Evolutionary conservation across 2,888 invertebrate species (phyloP).

Genomic region (Mantis religiosa): DNA sequence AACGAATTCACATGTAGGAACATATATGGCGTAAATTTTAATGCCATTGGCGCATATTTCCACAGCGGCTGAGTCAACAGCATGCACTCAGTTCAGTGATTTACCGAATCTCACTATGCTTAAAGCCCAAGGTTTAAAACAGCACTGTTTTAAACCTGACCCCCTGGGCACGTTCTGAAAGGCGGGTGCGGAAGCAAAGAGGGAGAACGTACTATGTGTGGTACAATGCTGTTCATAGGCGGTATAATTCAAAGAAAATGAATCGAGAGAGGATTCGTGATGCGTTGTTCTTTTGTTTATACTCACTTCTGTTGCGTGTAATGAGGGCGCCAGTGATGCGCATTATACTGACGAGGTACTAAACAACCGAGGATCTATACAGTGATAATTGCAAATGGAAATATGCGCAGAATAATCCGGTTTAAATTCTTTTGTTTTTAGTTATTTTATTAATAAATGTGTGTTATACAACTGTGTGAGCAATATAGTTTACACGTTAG

Average conservation of each 20-base stretch:
- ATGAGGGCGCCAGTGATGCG: neutral
- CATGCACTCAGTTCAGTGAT: neutral
- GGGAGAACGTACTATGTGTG: too few species aligned
- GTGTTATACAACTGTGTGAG: too few species aligned
- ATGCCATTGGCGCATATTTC: neutral
- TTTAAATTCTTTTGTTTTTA: too few species aligned
- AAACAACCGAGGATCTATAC: too few species aligned
- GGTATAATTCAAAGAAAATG: neutral
- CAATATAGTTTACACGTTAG: too few species aligned
- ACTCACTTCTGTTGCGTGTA: neutral
- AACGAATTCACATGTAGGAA: too few species aligned
- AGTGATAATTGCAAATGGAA: too few species aligned
- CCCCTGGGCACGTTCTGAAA: neutral
- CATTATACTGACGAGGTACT: neutral
- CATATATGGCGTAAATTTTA: neutral
- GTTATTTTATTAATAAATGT: too few species aligned
- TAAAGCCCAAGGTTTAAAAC: neutral
- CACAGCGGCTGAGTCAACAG: neutral
- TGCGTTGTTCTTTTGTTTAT: neutral
- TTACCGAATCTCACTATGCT: neutral
- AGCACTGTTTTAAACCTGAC: neutral
- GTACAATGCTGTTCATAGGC: neutral
- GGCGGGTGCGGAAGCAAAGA: neutral
- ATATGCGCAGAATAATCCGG: too few species aligned
- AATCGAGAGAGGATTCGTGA: neutral